phyloP scores from a whole-genome alignment of 2,797 vertebrate species.

The Mycteria americana region DNA sequence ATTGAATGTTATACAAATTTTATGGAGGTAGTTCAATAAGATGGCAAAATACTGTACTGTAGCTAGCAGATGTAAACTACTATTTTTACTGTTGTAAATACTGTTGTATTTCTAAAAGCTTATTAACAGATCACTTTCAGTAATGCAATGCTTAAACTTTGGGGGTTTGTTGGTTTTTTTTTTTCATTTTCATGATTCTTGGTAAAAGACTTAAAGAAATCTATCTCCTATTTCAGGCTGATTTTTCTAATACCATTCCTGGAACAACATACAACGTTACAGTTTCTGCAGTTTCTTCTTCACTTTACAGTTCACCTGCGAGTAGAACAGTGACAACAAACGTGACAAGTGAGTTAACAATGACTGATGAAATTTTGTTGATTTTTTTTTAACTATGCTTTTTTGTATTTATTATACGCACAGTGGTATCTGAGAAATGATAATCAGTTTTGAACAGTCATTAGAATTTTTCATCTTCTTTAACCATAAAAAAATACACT shows the following conservation, averaged over 20 bases:
- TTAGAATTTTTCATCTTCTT: not conserved
- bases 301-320: constrained; percentile 83
- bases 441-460: not conserved
- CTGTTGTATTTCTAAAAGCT: not conserved
- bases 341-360: constrained; percentile 82
- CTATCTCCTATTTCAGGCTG: constrained; percentile 76
- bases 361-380: not conserved
- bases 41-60: not conserved
- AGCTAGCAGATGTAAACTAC: not conserved
- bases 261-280: constrained; percentile 82
- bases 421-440: not conserved
- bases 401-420: not conserved
- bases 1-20: not conserved
- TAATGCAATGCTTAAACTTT: not conserved
- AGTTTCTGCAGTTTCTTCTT: constrained; percentile 84
- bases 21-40: not conserved
- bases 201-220: not conserved
- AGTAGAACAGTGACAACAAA: constrained; percentile 86
- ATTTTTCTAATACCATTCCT: constrained; percentile 79
- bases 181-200: not conserved
- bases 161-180: not conserved
- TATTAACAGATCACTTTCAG: not conserved
- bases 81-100: not conserved
- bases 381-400: not conserved
- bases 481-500: not conserved